Percentiles rank a stretch among this genome's conserved stretches.
These are phyloP conservation scores for Cottoperca gobio DNA, from an alignment of 2,797 vertebrate genomes.

Conservation along the genomic window DNA sequence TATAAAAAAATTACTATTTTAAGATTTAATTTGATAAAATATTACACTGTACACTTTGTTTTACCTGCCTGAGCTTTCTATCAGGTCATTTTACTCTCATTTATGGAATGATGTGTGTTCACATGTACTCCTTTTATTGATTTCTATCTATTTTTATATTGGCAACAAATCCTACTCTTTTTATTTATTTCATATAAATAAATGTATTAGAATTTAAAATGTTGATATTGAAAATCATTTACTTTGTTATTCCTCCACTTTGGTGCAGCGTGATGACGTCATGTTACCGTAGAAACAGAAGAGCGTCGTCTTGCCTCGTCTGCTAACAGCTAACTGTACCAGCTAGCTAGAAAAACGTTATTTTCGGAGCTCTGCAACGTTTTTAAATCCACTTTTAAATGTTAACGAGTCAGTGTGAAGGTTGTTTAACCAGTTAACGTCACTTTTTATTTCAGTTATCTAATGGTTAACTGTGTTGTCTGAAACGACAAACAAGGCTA, in stretches of 20 bases:
- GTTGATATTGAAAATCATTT: neutral
- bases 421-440: neutral
- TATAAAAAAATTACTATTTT: too few species aligned
- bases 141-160: too few species aligned
- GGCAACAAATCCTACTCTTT: too few species aligned
- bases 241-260: neutral
- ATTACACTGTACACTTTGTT: too few species aligned
- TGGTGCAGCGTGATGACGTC: conserved; percentile 56
- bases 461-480: neutral
- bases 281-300: conserved; percentile 57
- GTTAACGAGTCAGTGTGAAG: fast-evolving
- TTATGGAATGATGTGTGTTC: too few species aligned
- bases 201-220: neutral
- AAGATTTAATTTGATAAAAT: too few species aligned
- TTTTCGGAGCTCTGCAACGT: fast-evolving
- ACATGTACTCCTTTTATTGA: too few species aligned
- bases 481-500: neutral
- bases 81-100: too few species aligned
- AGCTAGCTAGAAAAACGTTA: fast-evolving
- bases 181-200: neutral
- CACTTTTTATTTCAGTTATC: fast-evolving
- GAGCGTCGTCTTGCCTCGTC: neutral
- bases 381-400: neutral
- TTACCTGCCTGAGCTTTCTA: too few species aligned
- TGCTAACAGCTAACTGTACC: neutral